Conservation (phyloP, 2,797 vertebrate species). For the Psittacula echo region DNA sequence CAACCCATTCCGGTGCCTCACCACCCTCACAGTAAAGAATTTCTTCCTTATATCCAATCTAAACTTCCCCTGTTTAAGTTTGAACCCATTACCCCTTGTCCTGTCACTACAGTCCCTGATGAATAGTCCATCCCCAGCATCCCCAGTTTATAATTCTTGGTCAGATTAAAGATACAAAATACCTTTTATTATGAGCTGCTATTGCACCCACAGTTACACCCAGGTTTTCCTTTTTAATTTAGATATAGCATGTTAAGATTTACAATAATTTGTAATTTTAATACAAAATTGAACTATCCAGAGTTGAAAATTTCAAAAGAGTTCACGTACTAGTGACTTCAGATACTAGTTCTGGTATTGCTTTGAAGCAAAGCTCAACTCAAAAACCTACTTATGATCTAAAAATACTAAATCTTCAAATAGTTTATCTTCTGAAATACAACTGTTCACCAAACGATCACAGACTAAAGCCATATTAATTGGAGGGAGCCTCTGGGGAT, state of each 20-base stretch:
- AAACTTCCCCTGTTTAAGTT: too few relatives aligned
- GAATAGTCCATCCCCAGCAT: too few relatives aligned
- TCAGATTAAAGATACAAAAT: not conserved
- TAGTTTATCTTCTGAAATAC: not conserved
- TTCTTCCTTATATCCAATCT: too few relatives aligned
- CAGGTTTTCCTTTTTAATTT: not conserved
- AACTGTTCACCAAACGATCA: not conserved
- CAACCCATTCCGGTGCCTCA: too few relatives aligned
- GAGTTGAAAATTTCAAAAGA: not conserved
- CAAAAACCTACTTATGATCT: not conserved
- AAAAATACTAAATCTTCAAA: not conserved
- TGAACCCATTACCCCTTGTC: too few relatives aligned
- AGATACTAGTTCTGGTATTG: not conserved
- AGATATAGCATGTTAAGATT: not conserved
- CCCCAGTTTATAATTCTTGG: not conserved
- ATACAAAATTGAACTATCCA: not conserved
- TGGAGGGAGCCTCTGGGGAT: not conserved
- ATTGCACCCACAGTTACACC: not conserved
- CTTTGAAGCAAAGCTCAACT: not conserved
- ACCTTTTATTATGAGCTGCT: not conserved
- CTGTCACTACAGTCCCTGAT: too few relatives aligned
- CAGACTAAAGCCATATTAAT: not conserved
- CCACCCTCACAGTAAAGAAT: too few relatives aligned
- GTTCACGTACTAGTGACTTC: not conserved
- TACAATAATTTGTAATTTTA: not conserved